Evolutionary conservation across 2,888 invertebrate genomes (phyloP), one percentile per base, ranked within the genome.

Genomic region (Nasonovia ribisnigri): DNA sequence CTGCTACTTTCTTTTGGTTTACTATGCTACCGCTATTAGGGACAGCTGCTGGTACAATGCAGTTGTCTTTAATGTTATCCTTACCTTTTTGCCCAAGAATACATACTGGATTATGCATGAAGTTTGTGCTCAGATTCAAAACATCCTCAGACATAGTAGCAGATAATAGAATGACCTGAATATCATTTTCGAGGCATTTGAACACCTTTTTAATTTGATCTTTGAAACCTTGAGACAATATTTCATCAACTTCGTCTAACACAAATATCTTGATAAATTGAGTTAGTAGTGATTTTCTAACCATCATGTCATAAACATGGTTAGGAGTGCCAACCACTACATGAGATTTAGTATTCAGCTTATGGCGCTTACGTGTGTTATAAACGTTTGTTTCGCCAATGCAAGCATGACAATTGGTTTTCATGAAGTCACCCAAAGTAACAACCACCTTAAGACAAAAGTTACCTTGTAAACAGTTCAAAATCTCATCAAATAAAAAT

Each of bases 151-250:
- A 99, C 99, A 99, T 99, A 29, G 99, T 99, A 95, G 99, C 99
- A 95, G 99, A 99, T 94, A 99, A 96, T 96, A 99, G 43, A 91
- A 94, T 94, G 95, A 97, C 99, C 97, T 99, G 99, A 95, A 99
- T 99, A 96, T 98, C 98, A 94, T 97, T 96, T 94, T 98, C 98
- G 96, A 99, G 97, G 96, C 97, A 97, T 96, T 98, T 98, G 96
- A 99, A 99, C 94, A 99, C 99, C 96, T 99, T 99, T 96, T 99
- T 99, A 96, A 99, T 99, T 96, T 99, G 99, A 96, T 99, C 99
- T 96, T 99, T 99, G 96, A 99, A 99, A 96, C 99, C 98, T 96
- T 99, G 97, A 91, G 99, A 99, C 96, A 99, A 97, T 99, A 99
- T 99, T 96, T 99, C 99, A 96, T 99, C 99, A 95, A 99, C 99